phyloP scores from a whole-genome alignment of 2,888 invertebrate genomes.

The Orthosia cruda region DNA sequence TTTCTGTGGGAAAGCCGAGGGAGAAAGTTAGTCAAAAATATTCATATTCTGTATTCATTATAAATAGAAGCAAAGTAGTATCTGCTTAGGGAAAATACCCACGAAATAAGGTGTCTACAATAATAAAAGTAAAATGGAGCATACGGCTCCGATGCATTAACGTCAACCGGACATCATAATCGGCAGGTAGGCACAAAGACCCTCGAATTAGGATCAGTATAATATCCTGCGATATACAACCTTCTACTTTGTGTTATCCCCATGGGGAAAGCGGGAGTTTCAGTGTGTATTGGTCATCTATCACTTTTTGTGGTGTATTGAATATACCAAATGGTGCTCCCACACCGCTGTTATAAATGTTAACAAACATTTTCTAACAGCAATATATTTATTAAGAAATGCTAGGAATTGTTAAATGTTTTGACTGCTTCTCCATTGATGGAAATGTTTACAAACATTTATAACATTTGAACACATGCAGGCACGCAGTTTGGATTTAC shows the following conservation, averaged over 20 bases:
- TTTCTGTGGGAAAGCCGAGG: too few relatives aligned
- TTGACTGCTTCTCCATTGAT: too few relatives aligned
- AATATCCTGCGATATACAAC: conserved; percentile 13
- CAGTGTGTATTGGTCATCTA: conserved; percentile 13
- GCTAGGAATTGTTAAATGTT: too few relatives aligned
- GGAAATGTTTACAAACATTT: too few relatives aligned
- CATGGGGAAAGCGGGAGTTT: neutral
- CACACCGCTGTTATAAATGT: too few relatives aligned
- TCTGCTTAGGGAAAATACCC: neutral
- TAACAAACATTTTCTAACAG: too few relatives aligned
- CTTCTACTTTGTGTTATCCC: conserved; percentile 13
- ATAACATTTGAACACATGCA: too few relatives aligned
- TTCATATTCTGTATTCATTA: neutral
- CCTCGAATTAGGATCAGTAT: conserved; percentile 53
- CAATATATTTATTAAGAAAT: too few relatives aligned
- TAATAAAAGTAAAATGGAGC: conserved; percentile 28
- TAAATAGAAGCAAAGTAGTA: neutral
- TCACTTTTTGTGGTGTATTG: neutral
- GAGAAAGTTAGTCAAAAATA: neutral
- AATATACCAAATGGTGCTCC: neutral
- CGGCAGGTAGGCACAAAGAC: neutral
- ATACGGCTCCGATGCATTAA: conserved; percentile 20
- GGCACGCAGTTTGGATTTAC: too few relatives aligned
- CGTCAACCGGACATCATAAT: conserved; percentile 33
- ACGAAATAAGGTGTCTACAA: conserved; percentile 17